Conservation (phyloP, 2,888 invertebrate genomes). For the Linyphia triangularis region DNA sequence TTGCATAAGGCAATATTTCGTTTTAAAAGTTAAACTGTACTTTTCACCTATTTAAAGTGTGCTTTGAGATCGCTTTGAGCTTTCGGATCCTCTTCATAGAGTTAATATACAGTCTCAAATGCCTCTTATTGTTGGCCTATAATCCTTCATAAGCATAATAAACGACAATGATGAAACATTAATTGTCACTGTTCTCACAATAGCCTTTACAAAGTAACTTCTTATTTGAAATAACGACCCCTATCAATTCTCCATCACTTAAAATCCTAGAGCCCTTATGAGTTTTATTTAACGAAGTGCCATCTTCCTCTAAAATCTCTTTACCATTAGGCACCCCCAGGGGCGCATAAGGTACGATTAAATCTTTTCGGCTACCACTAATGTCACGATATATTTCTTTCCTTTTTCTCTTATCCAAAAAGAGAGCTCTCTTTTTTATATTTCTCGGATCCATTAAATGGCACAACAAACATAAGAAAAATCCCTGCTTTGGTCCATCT, state of each 20-base stretch:
- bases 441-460: conserved; percentile 51
- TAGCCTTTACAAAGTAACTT: neutral
- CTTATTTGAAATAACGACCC: neutral
- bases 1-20: too few relatives aligned
- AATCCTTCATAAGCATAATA: neutral
- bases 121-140: too few relatives aligned
- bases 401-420: conserved; percentile 24
- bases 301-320: conserved; percentile 45
- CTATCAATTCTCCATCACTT: conserved; percentile 30
- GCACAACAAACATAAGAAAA: conserved; percentile 30
- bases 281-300: conserved; percentile 58
- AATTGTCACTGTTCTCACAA: neutral
- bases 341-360: conserved; percentile 59
- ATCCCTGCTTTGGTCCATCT: conserved; percentile 21
- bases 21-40: too few relatives aligned
- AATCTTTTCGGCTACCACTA: conserved; percentile 54
- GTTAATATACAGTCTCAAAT: too few relatives aligned
- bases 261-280: conserved; percentile 43
- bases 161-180: neutral
- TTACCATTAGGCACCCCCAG: conserved; percentile 56
- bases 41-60: too few relatives aligned
- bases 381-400: conserved; percentile 58
- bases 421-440: conserved; percentile 17
- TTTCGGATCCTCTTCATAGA: too few relatives aligned
- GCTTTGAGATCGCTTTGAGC: too few relatives aligned